phyloP scores from a whole-genome alignment of 2,797 vertebrate species.

The Vireo griseus region DNA sequence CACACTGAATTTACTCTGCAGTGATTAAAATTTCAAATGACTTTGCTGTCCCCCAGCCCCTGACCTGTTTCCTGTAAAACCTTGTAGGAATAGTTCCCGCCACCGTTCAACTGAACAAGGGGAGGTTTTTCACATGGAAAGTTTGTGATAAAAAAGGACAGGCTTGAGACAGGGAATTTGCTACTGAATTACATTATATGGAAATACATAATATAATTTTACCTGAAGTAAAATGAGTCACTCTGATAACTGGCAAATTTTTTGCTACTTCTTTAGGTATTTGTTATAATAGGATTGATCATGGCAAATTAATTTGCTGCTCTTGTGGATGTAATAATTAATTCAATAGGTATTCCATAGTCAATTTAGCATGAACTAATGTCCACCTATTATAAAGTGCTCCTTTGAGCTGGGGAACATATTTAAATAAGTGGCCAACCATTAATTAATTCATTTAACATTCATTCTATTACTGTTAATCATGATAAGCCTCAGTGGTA shows the following conservation, averaged over 20 bases:
- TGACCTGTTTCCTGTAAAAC: neutral
- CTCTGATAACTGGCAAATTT: constrained; percentile 38
- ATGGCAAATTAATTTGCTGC: constrained; percentile 68
- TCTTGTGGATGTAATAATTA: constrained; percentile 64
- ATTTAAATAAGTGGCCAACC: constrained; percentile 70
- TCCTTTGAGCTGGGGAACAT: constrained; percentile 65
- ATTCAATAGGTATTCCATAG: constrained; percentile 71
- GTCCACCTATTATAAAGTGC: constrained; percentile 67
- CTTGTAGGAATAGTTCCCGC: neutral
- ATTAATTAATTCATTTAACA: constrained; percentile 73
- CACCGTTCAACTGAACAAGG: fast-evolving
- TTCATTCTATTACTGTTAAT: constrained; percentile 67
- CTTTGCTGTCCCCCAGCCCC: neutral
- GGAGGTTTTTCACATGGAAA: neutral
- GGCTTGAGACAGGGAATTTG: neutral
- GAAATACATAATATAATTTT: constrained; percentile 6
- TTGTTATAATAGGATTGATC: constrained; percentile 68
- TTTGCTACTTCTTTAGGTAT: constrained; percentile 54
- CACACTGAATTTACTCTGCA: neutral
- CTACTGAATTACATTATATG: neutral
- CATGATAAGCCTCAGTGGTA: constrained; percentile 59
- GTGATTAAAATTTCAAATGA: neutral
- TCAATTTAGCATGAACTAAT: constrained; percentile 66
- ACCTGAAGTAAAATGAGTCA: constrained; percentile 63
- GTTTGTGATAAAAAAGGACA: neutral